Evolutionary conservation across 2,888 invertebrate genomes (phyloP).

Genomic region (Harpagoxenus sublaevis): DNA sequence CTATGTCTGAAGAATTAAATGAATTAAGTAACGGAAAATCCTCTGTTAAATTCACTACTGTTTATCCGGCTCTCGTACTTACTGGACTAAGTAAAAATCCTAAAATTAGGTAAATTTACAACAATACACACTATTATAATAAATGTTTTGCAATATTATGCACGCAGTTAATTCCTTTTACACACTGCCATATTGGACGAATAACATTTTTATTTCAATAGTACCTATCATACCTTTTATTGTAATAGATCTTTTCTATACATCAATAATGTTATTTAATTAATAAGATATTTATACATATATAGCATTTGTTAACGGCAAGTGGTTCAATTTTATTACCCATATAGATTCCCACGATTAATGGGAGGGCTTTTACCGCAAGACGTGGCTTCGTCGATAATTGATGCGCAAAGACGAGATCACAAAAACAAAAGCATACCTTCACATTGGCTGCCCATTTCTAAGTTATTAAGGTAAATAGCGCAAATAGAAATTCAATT

Average conservation of each 20-base stretch:
- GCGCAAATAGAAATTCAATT: neutral
- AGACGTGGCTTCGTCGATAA: neutral
- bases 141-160: neutral
- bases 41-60: conserved; percentile 46
- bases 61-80: neutral
- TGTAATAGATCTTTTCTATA: neutral
- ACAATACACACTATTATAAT: neutral
- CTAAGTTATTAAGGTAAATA: neutral
- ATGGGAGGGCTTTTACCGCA: neutral
- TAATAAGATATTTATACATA: neutral
- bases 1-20: neutral
- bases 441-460: neutral
- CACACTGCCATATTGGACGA: neutral
- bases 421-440: neutral
- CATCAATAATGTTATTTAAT: neutral
- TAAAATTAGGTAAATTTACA: neutral
- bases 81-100: neutral
- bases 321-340: neutral
- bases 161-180: neutral
- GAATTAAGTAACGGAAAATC: neutral
- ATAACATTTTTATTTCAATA: conserved; percentile 6
- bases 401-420: conserved; percentile 28
- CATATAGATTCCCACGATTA: conserved; percentile 84
- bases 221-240: neutral
- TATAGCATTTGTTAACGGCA: neutral